phyloP scores from a whole-genome alignment of 2,888 invertebrate species.

The Cephus rjabovi region DNA sequence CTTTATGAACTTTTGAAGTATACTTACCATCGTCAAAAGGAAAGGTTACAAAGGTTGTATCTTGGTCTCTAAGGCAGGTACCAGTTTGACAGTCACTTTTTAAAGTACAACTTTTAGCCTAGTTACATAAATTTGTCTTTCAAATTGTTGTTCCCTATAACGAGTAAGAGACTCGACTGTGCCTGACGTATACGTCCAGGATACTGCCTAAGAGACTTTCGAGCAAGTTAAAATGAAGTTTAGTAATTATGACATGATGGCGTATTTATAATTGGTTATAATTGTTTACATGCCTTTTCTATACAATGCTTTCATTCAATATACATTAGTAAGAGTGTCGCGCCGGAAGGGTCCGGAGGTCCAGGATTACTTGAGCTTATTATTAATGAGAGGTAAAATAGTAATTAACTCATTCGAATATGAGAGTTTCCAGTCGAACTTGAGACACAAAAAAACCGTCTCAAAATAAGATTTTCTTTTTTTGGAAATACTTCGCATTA shows the following conservation, averaged over 20 bases:
- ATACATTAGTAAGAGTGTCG: neutral
- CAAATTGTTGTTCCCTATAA: neutral
- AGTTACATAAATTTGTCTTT: neutral
- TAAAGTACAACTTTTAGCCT: neutral
- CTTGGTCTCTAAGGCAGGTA: neutral
- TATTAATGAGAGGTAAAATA: neutral
- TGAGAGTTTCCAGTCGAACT: neutral
- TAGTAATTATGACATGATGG: neutral
- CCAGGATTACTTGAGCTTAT: neutral
- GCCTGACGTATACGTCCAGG: neutral
- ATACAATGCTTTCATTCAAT: conserved; percentile 3
- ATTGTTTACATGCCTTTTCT: conserved; percentile 3
- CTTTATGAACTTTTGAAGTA: neutral
- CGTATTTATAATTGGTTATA: neutral
- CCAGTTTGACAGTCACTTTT: neutral
- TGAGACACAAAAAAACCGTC: neutral
- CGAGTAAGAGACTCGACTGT: neutral
- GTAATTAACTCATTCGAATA: neutral
- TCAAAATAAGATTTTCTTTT: neutral
- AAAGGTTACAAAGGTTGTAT: neutral
- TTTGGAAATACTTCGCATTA: neutral
- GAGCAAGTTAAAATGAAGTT: neutral
- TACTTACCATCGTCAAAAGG: neutral
- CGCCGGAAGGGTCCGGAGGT: neutral
- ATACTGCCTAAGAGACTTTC: neutral